phyloP scores from a whole-genome alignment of 2,797 vertebrate genomes.

The Tragopan temminckii region DNA sequence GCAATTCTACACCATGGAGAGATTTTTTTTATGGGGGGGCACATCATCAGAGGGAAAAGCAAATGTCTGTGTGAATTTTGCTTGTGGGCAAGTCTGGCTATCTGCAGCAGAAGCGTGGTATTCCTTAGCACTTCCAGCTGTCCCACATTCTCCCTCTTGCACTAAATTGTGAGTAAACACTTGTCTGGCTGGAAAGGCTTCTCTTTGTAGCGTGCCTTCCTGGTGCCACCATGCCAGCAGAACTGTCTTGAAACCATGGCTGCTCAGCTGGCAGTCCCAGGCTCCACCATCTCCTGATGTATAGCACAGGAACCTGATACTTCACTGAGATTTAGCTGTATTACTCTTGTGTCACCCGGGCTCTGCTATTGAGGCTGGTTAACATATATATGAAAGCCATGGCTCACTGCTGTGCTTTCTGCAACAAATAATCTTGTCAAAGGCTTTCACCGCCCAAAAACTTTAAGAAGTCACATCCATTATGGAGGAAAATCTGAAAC shows the following conservation, averaged over 20 bases:
- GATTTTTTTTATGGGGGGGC: not conserved
- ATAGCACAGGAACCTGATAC: not conserved
- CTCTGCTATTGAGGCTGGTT: constrained; percentile 39
- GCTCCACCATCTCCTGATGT: not conserved
- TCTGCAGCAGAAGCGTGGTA: not conserved
- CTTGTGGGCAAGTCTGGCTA: not conserved
- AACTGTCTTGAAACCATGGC: not conserved
- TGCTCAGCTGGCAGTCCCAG: not conserved
- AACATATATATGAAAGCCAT: constrained; percentile 70
- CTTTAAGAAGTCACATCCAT: not conserved
- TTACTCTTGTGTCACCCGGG: constrained; percentile 32
- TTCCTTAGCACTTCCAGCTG: not conserved
- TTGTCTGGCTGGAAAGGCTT: not conserved
- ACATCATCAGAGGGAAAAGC: not conserved
- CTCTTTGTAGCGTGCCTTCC: not conserved
- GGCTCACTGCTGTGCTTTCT: constrained; percentile 19
- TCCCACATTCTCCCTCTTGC: not conserved
- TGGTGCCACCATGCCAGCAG: accelerated
- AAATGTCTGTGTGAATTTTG: not conserved
- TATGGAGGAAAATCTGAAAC: not conserved
- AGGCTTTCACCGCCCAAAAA: constrained; percentile 1
- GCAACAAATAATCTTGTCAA: constrained; percentile 39
- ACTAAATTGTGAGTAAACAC: not conserved
- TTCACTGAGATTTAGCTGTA: constrained; percentile 6
- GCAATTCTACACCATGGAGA: not conserved